Conservation (phyloP, 1,140 invertebrate species). For the Diprion similis region DNA sequence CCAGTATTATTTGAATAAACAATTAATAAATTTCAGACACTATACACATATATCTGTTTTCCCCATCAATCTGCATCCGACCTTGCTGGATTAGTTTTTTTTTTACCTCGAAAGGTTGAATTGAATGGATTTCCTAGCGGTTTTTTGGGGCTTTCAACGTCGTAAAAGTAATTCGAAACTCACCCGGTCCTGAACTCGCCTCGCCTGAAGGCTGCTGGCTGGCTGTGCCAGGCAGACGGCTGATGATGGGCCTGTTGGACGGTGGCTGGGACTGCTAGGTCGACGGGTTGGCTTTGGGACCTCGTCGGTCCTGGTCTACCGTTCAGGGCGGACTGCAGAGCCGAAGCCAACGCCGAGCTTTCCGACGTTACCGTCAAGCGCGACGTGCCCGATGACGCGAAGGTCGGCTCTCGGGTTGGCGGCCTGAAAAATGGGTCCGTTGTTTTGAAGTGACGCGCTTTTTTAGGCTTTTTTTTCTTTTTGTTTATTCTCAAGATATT, state of each 20-base stretch:
- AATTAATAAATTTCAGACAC: no score
- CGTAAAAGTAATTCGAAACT: conserved; percentile 8
- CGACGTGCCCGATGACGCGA: conserved; percentile 53
- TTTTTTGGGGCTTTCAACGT: not conserved
- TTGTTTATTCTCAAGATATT: no score
- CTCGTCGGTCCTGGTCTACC: conserved; percentile 55
- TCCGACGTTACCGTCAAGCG: conserved; percentile 55
- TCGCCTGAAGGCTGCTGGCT: conserved; percentile 55
- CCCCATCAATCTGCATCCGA: no score
- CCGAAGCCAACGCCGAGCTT: conserved; percentile 52
- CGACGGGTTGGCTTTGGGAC: conserved; percentile 62
- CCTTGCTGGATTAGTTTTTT: no score
- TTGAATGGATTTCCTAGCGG: no score
- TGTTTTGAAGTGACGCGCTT: no score
- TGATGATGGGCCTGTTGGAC: conserved; percentile 46
- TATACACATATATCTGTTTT: no score
- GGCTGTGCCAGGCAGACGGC: conserved; percentile 58
- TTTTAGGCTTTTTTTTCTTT: no score
- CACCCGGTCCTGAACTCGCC: conserved; percentile 57
- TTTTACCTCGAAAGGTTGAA: no score
- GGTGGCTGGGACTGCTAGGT: conserved; percentile 52
- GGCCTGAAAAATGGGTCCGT: conserved; percentile 35
- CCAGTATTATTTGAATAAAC: no score
- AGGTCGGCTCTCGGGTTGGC: conserved; percentile 50
- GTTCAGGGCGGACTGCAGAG: conserved; percentile 53